These are phyloP conservation scores for Pipistrellus nathusii DNA, from an alignment of 2,797 vertebrate genomes.

Conservation along the genomic window DNA sequence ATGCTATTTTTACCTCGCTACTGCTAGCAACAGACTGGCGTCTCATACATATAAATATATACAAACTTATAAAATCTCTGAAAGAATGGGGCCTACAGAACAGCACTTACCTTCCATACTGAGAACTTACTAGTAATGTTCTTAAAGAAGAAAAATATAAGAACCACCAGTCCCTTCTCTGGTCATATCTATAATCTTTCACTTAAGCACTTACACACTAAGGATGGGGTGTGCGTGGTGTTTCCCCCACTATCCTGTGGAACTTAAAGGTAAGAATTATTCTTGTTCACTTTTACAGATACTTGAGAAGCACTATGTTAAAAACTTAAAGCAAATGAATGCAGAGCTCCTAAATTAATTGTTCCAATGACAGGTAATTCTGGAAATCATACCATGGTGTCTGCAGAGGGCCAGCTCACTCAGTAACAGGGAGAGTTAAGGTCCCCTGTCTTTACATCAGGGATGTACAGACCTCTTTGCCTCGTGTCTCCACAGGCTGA, in stretches of 20 bases:
- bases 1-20: not conserved
- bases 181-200: not conserved
- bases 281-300: not conserved
- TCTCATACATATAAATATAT: not conserved
- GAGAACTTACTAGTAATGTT: not conserved
- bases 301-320: not conserved
- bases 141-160: not conserved
- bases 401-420: not conserved
- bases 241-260: not conserved
- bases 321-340: not conserved
- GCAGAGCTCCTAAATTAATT: not conserved
- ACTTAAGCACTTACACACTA: not conserved
- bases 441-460: not conserved
- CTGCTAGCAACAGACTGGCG: not conserved
- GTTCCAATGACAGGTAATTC: not conserved
- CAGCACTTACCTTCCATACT: not conserved
- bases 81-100: constrained; percentile 13
- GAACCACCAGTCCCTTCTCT: not conserved
- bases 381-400: not conserved
- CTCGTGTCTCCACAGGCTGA: rapidly evolving
- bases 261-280: not conserved
- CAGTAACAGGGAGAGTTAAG: not conserved
- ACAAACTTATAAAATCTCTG: not conserved
- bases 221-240: not conserved
- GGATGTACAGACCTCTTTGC: not conserved